Percentiles rank a stretch among this genome's conserved stretches.
These are phyloP conservation scores for Nomada goodeniana DNA, from an alignment of 2,888 invertebrate genomes.

Conservation along the genomic window DNA sequence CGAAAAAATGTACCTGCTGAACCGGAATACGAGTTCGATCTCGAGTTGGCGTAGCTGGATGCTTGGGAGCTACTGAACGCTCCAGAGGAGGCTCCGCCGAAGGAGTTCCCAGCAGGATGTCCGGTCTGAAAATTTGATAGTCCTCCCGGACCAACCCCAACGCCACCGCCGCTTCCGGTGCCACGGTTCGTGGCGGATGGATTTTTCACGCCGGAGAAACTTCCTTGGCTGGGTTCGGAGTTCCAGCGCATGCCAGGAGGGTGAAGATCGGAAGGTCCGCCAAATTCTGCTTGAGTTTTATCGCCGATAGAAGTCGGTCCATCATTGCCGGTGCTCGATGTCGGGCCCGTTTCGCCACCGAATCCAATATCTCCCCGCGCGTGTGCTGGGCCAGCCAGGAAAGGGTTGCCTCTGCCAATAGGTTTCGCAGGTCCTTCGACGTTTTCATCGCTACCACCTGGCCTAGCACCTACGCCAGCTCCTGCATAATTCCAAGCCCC, in stretches of 20 bases:
- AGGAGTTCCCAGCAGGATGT: background rate
- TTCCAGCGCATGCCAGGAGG: background rate
- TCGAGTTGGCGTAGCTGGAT: constrained; percentile 34
- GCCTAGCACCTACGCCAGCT: background rate
- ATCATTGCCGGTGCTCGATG: too few relatives aligned
- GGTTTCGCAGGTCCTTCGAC: constrained; percentile 22
- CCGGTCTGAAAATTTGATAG: background rate
- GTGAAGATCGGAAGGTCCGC: background rate
- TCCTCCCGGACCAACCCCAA: constrained; percentile 15
- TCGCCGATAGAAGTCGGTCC: background rate
- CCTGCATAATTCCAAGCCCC: background rate
- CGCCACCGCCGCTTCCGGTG: constrained; percentile 43
- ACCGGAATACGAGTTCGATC: constrained; percentile 14
- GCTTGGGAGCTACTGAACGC: constrained; percentile 43
- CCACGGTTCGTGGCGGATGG: constrained; percentile 5
- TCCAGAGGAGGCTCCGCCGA: constrained; percentile 25
- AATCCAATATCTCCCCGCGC: constrained; percentile 14
- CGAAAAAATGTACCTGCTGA: constrained; percentile 25
- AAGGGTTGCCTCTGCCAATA: constrained; percentile 51
- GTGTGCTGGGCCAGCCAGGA: constrained; percentile 21
- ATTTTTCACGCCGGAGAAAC: background rate
- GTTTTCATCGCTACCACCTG: background rate
- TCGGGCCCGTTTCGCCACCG: too few relatives aligned
- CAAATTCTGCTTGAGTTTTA: background rate
- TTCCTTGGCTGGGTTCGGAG: background rate